A percentile compares a stretch with the other conserved stretches of the same genome.
phyloP scores from a whole-genome alignment of 2,113 vertebrate genomes.

The Pseudopodoces humilis region DNA sequence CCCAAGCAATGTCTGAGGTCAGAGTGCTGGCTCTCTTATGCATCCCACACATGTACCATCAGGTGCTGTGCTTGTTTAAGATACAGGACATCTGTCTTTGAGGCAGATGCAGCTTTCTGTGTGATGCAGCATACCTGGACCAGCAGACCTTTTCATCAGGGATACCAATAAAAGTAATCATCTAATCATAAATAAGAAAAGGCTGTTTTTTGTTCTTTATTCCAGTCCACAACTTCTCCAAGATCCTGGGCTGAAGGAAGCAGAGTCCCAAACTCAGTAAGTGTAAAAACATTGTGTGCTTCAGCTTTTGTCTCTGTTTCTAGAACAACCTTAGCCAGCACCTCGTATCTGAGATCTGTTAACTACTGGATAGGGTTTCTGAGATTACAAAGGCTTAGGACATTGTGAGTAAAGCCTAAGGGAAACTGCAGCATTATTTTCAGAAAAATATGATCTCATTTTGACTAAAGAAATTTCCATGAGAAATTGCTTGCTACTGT shows the following conservation, averaged over 20 bases:
- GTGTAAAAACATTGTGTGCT: accelerated
- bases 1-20: background rate
- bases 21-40: background rate
- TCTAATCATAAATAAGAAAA: background rate
- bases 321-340: background rate
- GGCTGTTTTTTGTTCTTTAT: background rate
- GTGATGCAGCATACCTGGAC: background rate
- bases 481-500: background rate
- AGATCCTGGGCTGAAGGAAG: background rate
- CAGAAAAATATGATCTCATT: background rate
- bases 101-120: background rate
- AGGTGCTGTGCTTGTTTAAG: background rate
- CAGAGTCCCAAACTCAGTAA: background rate
- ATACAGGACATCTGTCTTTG: accelerated
- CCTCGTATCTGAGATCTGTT: background rate
- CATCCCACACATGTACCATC: accelerated
- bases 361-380: background rate
- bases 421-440: background rate
- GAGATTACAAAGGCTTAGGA: background rate
- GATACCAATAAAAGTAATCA: background rate
- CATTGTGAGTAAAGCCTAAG: background rate
- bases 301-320: background rate
- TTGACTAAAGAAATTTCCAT: background rate
- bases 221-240: background rate
- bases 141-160: background rate